phyloP scores from a whole-genome alignment of 2,888 invertebrate species.

The Nemurella pictetii region DNA sequence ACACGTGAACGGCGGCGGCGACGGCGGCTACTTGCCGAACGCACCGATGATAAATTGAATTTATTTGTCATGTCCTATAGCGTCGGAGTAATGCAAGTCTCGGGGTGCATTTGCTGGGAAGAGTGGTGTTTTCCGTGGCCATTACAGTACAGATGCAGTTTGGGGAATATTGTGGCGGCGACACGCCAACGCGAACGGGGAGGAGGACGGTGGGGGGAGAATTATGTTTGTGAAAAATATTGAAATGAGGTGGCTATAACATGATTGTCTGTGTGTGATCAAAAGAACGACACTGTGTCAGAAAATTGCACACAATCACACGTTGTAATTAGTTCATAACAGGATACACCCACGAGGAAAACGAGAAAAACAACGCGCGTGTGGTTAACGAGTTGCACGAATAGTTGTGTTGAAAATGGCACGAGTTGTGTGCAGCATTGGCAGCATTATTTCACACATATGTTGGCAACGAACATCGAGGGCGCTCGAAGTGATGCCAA shows the following conservation, averaged over 20 bases:
- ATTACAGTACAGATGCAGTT: not conserved
- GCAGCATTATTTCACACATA: not conserved
- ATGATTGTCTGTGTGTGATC: not conserved
- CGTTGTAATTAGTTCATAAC: not conserved
- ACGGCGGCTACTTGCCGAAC: not conserved
- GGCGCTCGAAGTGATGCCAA: not conserved
- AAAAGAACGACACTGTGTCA: not conserved
- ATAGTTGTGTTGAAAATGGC: not conserved
- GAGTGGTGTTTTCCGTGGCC: not conserved
- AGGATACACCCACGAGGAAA: not conserved
- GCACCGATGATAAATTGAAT: not conserved
- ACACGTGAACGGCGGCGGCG: constrained; percentile 16
- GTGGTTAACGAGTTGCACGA: too few relatives aligned
- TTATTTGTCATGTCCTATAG: not conserved
- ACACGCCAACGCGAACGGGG: too few relatives aligned
- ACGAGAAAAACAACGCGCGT: too few relatives aligned
- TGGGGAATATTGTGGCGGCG: not conserved
- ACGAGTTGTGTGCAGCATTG: too few relatives aligned
- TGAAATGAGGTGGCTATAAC: not conserved
- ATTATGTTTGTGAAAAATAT: not conserved
- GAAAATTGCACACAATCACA: not conserved
- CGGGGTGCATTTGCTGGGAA: not conserved
- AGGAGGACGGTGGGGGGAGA: too few relatives aligned
- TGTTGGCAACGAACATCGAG: not conserved
- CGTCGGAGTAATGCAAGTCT: not conserved